Percentiles rank a stretch among this genome's conserved stretches.
These are phyloP conservation scores for Merodon equestris DNA, from an alignment of 2,888 invertebrate genomes.

Conservation along the genomic window DNA sequence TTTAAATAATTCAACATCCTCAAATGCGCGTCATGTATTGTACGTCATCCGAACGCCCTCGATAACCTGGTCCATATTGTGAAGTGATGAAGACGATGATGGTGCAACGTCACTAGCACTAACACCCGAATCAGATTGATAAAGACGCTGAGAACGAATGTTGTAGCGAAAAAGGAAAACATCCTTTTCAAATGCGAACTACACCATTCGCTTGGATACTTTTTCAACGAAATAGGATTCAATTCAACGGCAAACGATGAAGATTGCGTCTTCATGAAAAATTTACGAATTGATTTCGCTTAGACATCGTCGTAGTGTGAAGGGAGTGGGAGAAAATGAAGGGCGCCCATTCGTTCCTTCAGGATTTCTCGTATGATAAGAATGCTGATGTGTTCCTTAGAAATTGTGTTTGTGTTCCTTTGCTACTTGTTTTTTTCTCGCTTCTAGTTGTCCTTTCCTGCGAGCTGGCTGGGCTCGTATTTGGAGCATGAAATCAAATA, in stretches of 20 bases:
- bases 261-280: conserved; percentile 63
- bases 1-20: conserved; percentile 45
- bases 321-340: conserved; percentile 21
- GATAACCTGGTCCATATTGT: too few relatives aligned
- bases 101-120: conserved; percentile 12
- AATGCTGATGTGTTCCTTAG: conserved; percentile 59
- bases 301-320: conserved; percentile 20
- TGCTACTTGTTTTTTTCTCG: conserved; percentile 6
- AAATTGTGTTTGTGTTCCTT: conserved; percentile 26
- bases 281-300: conserved; percentile 65
- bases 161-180: conserved; percentile 29
- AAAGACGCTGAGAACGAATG: conserved; percentile 12
- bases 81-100: conserved; percentile 12
- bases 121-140: conserved; percentile 12
- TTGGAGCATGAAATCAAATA: conserved; percentile 65
- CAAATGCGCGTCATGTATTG: conserved; percentile 43
- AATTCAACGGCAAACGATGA: conserved; percentile 55
- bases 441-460: neutral
- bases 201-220: conserved; percentile 10
- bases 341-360: conserved; percentile 51
- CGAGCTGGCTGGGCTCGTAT: conserved; percentile 41
- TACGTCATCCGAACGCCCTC: conserved; percentile 12
- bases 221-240: conserved; percentile 38
- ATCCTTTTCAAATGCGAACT: conserved; percentile 27
- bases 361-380: conserved; percentile 53